These are phyloP conservation scores for Drosophila kikkawai DNA, from an alignment of 1,140 invertebrate species.

Conservation along the genomic window DNA sequence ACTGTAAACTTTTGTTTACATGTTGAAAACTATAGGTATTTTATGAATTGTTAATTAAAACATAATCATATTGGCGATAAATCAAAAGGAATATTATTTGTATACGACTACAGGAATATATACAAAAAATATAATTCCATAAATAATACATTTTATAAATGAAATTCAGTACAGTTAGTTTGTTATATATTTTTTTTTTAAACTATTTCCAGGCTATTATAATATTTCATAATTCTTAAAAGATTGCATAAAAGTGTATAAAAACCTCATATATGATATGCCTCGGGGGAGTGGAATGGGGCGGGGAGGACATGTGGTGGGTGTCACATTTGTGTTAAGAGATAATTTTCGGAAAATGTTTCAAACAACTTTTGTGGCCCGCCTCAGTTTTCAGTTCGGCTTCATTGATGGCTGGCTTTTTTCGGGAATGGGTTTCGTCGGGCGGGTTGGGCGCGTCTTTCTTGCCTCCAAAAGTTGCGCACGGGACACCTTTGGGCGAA, in stretches of 20 bases:
- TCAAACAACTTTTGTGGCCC: constrained; percentile 63
- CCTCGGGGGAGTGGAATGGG: constrained; percentile 16
- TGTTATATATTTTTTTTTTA: neutral
- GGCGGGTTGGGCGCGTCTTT: constrained; percentile 11
- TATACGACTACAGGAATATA: too few species aligned
- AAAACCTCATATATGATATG: constrained; percentile 20
- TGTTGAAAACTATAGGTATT: too few species aligned
- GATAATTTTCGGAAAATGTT: constrained; percentile 80
- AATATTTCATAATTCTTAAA: too few species aligned
- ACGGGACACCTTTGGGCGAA: constrained; percentile 35
- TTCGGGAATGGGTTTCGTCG: constrained; percentile 1
- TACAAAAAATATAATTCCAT: too few species aligned
- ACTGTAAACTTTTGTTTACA: too few species aligned
- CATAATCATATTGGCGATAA: too few species aligned
- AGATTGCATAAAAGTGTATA: neutral
- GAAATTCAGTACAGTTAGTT: neutral
- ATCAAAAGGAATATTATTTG: too few species aligned
- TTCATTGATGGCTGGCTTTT: constrained; percentile 60
- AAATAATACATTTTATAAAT: too few species aligned
- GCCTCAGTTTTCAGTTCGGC: constrained; percentile 45
- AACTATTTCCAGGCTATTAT: neutral
- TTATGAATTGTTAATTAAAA: too few species aligned
- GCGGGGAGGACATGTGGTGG: constrained; percentile 46
- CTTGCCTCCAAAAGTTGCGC: constrained; percentile 45
- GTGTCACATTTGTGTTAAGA: constrained; percentile 81